Base-by-base conservation (phyloP, 1,140 invertebrate species). In the Probaryconus sp. region DNA sequence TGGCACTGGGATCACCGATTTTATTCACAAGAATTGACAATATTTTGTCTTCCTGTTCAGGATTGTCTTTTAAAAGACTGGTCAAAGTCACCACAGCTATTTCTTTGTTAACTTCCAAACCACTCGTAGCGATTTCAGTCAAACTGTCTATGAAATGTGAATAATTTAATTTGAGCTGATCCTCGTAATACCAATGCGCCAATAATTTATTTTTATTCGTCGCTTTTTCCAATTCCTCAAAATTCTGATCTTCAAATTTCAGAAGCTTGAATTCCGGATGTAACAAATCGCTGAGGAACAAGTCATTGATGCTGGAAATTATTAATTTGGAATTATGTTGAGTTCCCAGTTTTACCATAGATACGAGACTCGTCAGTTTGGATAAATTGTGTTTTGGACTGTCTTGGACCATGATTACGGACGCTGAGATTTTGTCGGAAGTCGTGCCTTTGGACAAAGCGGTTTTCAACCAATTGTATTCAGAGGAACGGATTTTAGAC, bases 1-100 rank as follows among this genome's bases (percentile, higher is more conserved):
- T 94, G 60, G 93, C 90, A 1, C 91, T 90, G 1, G 97, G 97
- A 88, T 99, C 97, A 30, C 98, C 98, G 9, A 99, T 89, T 89
- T 99, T 99, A 81, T 99, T 99, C 0, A 98, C 93, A 16, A 99
- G 85, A 78, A 93, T 90, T 0, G 90, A 89, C 2, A 99, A 83
- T 16, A 99, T 83, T 81, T 93, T 91, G 89, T 96, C 88, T 85
- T 99, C 97, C 85, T 96, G 93, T 84, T 98, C 97, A 0, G 95
- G 91, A 83, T 96, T 95, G 45, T 90, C 91, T 45, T 91, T 90
- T 7, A 99, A 84, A 5, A 99, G 83, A 71, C 95, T 93, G 30
- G 92, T 92, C 84, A 98, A 92, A 0, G 92, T 88, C 74, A 90
- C 89, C 69, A 98, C 91, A 1, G 93, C 93, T 81, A 95, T 94